Base-by-base conservation (phyloP, 1,140 invertebrate genomes). In the Trichonephila clavipes region DNA sequence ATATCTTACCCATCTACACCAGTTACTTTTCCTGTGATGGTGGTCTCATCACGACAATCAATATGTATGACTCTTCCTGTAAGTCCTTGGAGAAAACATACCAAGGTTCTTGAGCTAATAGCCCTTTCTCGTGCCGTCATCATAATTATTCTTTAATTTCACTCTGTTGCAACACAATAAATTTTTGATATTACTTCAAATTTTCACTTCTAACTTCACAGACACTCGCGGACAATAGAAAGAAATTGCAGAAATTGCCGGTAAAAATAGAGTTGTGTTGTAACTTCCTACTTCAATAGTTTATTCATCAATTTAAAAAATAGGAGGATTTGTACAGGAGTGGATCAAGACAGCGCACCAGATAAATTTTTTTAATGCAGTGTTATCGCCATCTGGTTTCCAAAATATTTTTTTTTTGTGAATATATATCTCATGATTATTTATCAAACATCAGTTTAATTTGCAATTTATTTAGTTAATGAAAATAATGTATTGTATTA, bases 41-140 rank as follows among this genome's bases (percentile, higher is more conserved):
- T 21, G 6, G 87, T 89, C 10, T 89, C 87, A 72, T 89, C 87
- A 16, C 87, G n/a, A n/a, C 69, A 89, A 19, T 89, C 87, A 12
- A 89, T 64, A 28, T 16, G 14, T 21, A n/a, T n/a, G 5, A 19
- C 62, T n/a, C 40, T 64, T 10, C 87, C 87, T 12, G 18, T 18
- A 21, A 89, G 34, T 18, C 87, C 64, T 72, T 89, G 87, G 19
- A 89, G 24, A 2, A 89, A 51, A 24, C 62, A 69, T 21, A 89
- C 87, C 8, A 89, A 61, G 7, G 87, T 89, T 72, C 21, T 89
- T 40, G 24, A 58, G 2, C 62, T 12, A 19, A 89, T 21, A 44
- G 28, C 24, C 1, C 34, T 62, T 69, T 89, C 87, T 21, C 87
- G 62, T n/a, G 87, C 44, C 7, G 72, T 40, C 72, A 81, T 81